Conservation (phyloP, 2,888 invertebrate genomes). For the Flexamia atlantica region DNA sequence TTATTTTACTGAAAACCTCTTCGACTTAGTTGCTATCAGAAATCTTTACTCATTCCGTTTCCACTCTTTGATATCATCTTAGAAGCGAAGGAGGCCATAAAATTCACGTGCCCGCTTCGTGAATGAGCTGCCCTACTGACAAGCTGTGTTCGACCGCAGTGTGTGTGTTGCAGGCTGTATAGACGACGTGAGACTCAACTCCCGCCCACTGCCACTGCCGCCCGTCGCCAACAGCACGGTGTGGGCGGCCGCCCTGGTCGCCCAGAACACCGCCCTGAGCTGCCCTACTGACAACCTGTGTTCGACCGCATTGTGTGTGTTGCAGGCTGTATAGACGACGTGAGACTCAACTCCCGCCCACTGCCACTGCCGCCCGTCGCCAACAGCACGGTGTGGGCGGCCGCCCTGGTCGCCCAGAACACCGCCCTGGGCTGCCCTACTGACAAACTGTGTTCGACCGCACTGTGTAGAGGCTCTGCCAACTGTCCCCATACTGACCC, state of each 20-base stretch:
- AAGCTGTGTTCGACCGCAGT: slow-evolving; percentile 96
- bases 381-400: slow-evolving; percentile 97
- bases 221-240: slow-evolving; percentile 97
- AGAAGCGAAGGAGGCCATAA: too few species aligned
- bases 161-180: slow-evolving; percentile 89
- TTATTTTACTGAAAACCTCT: too few species aligned
- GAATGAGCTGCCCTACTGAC: slow-evolving; percentile 95
- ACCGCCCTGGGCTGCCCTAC: slow-evolving; percentile 95
- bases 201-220: slow-evolving; percentile 95
- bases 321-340: slow-evolving; percentile 88
- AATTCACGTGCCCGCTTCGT: too few species aligned
- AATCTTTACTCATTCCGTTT: too few species aligned
- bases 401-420: slow-evolving; percentile 95
- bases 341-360: slow-evolving; percentile 95
- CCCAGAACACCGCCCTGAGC: slow-evolving; percentile 92
- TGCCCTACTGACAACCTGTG: slow-evolving; percentile 98
- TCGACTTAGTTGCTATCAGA: too few species aligned
- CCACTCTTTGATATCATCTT: too few species aligned
- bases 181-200: slow-evolving; percentile 92
- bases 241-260: slow-evolving; percentile 97
- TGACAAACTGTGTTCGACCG: slow-evolving; percentile 96
- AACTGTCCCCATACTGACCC: slow-evolving; percentile 82
- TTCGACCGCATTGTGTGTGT: slow-evolving; percentile 93
- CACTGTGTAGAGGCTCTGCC: slow-evolving; percentile 95
- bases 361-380: slow-evolving; percentile 95